Evolutionary conservation across 2,113 vertebrate genomes (phyloP), one percentile per base, ranked within the genome.

Genomic region (Cephalopterus ornatus): DNA sequence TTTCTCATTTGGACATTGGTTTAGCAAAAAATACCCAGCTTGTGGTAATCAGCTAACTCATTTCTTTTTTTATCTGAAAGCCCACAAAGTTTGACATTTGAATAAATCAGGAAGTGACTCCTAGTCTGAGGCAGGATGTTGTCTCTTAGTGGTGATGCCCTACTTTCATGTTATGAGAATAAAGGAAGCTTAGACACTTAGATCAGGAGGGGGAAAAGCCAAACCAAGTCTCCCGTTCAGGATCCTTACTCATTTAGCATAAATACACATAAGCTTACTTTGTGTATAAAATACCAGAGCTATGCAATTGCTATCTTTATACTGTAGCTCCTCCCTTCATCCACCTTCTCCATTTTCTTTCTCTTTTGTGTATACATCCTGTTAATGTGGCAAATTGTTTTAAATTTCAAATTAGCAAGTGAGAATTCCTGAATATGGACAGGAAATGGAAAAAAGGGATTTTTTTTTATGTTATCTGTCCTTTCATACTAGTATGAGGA

Each of bases 361-460:
- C 0, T 2, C 0, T 53, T 76, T 10, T 23, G 5, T 55, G 1
- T 42, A 6, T 37, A 12, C 1, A 0, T 66, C 8, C 76, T 87
- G 18, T 47, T 67, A 42, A 61, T 59, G 3, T 28, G 7, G 6
- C 20, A 73, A 24, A 24, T 52, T 8, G 7, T 52, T 72, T 22
- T 66, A 22, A 56, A 27, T 76, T 62, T 16, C n/a, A 32, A 4
- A 30, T 55, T 30, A 3, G 1, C 42, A 33, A 32, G 11, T 65
- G 28, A 79, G 33, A 62, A 58, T 77, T 92, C 20, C 30, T 47
- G 8, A 28, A n/a, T 47, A 15, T 46, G 6, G 12, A 47, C 22
- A 33, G 35, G 49, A 86, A 55, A 22, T 55, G 8, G 21, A 37
- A 67, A 72, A 86, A 39, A 11, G 30, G 47, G 5, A 0, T 47